These are phyloP conservation scores for Laupala kohalensis DNA, from an alignment of 1,140 invertebrate species.

Conservation along the genomic window DNA sequence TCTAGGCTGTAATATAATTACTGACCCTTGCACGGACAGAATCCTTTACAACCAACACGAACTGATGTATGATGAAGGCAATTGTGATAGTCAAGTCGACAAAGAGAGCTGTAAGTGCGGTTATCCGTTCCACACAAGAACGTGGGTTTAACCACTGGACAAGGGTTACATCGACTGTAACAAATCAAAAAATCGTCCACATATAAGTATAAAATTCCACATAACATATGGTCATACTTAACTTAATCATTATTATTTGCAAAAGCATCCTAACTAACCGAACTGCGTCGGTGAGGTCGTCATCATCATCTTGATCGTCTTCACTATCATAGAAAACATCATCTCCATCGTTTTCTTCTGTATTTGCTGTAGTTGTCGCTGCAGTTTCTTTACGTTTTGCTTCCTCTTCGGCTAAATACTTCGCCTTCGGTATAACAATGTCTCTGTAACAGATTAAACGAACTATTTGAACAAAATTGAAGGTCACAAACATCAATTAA, in stretches of 20 bases:
- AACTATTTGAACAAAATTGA: too few species aligned
- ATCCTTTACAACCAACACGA: slow-evolving; percentile 69
- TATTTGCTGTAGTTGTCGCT: slow-evolving; percentile 25
- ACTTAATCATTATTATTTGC: too few species aligned
- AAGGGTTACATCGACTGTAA: slow-evolving; percentile 56
- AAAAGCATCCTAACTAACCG: slow-evolving; percentile 27
- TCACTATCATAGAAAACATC: slow-evolving; percentile 60
- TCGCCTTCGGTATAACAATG: slow-evolving; percentile 52
- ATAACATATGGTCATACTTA: too few species aligned
- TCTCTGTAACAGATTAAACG: slow-evolving; percentile 39
- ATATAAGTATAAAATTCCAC: too few species aligned
- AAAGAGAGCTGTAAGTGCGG: slow-evolving; percentile 81
- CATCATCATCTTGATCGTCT: slow-evolving; percentile 49
- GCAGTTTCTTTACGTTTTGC: slow-evolving; percentile 28
- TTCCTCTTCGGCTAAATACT: slow-evolving; percentile 36
- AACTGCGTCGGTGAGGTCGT: slow-evolving; percentile 31
- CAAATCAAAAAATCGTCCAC: neutral
- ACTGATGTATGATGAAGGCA: slow-evolving; percentile 69
- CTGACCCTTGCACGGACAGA: slow-evolving; percentile 75
- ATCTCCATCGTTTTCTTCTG: slow-evolving; percentile 36
- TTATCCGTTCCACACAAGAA: slow-evolving; percentile 85
- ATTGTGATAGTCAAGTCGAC: slow-evolving; percentile 80
- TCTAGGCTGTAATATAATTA: too few species aligned
- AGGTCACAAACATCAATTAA: neutral
- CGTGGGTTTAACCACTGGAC: slow-evolving; percentile 60